A percentile compares a stretch with the other conserved stretches of the same genome.
phyloP scores from a whole-genome alignment of 1,140 invertebrate genomes.

The Nebria ingens region DNA sequence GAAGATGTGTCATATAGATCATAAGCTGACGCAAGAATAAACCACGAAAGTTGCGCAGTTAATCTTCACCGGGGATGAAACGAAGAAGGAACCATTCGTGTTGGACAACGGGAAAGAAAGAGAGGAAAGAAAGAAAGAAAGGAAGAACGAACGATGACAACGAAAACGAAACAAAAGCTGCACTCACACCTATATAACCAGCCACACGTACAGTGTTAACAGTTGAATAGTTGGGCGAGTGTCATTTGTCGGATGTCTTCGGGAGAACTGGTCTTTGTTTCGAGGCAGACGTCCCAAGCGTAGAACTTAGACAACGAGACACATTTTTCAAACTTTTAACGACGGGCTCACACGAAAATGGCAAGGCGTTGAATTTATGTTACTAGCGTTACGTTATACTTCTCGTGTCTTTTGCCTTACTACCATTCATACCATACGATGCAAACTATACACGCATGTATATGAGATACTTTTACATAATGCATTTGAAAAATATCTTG shows the following conservation, averaged over 20 bases:
- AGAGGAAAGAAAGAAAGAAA: not conserved
- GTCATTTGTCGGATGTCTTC: conserved; percentile 5
- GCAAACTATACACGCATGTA: too few species aligned
- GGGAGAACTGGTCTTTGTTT: not conserved
- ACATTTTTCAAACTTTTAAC: conserved; percentile 9
- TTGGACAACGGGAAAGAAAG: not conserved
- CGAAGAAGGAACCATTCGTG: not conserved
- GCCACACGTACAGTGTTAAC: not conserved
- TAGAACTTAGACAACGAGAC: not conserved
- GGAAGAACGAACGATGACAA: not conserved
- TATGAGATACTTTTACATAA: too few species aligned
- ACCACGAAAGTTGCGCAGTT: conserved; percentile 7
- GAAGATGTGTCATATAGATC: not conserved
- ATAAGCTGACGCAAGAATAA: conserved; percentile 4
- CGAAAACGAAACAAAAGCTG: conserved; percentile 7
- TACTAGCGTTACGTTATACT: too few species aligned
- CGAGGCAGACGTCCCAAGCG: not conserved
- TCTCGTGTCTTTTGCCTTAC: too few species aligned
- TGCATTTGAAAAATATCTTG: too few species aligned
- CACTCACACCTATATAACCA: not conserved
- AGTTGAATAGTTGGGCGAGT: conserved; percentile 2
- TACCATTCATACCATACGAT: too few species aligned
- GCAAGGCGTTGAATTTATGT: not conserved
- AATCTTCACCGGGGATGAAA: not conserved
- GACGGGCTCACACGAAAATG: not conserved